Evolutionary conservation across 2,113 vertebrate species (phyloP), one percentile per base, ranked within the genome.

Genomic region (Limnothrissa miodon): DNA sequence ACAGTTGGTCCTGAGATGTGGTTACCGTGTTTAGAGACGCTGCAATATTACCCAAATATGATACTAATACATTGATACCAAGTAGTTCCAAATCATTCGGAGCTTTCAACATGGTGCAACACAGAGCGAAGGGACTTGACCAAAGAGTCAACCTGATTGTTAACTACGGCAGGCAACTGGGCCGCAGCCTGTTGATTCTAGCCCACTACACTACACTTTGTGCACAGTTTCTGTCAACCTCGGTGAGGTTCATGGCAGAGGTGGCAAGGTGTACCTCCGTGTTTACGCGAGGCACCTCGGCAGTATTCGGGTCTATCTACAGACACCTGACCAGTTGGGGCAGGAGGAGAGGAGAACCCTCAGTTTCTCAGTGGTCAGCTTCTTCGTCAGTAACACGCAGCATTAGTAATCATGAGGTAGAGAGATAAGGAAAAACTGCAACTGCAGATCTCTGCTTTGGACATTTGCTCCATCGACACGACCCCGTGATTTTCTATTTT

Each of bases 121-220:
- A 82, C n/a, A 83, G 78, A 74, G 80, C 9, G 48, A 81, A 84
- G 45, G 83, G 83, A 9, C 88, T 89, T 25, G 90, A 93, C 45
- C 88, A 88, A 44, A 91, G 89, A 82, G 88, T 94, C 46, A 92
- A 90, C 4, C 36, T 91, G 78, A 85, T 95, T 29, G 81, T 94
- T 45, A 93, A 90, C 82, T 88, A 89, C 0, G 86, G 90, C 78
- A 91, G 87, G 84, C 92, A 93, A 88, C 85, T 95, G 70, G 92
- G 89, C 6, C 90, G 92, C 82, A 94, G 92, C 56, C 83, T 95
- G 33, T 66, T 93, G 82, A 85, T 94, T 83, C 88, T 95, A 42
- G 91, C 86, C 3, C 90, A 93, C 89, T 94, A 93, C 89, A 74
- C 83, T 80, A 78, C 90, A 0, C 78, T 92, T 81, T 93, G 92